These are phyloP conservation scores for Zingel zingel DNA, from an alignment of 2,113 vertebrate species.

Conservation along the genomic window DNA sequence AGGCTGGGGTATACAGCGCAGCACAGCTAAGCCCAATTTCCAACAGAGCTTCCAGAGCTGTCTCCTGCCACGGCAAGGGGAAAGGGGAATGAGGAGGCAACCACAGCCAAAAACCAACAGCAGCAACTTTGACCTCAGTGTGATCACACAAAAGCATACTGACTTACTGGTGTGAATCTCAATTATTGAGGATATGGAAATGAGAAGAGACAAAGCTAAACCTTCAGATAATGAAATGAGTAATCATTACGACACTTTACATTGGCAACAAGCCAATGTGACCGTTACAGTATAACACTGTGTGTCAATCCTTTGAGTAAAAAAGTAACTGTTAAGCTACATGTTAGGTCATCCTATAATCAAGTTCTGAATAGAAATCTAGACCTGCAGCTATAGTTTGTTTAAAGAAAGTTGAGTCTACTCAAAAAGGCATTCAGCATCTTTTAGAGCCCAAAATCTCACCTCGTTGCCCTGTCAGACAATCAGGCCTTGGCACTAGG, in stretches of 20 bases:
- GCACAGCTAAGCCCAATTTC: constrained; percentile 41
- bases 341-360: constrained; percentile 50
- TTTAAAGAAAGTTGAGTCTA: constrained; percentile 33
- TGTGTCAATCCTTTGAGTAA: constrained; percentile 27
- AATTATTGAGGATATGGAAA: background rate
- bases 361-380: constrained; percentile 52
- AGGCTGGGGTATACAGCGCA: constrained; percentile 25
- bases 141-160: constrained; percentile 19
- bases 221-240: constrained; percentile 6
- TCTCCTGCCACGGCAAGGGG: constrained; percentile 8
- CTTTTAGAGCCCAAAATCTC: constrained; percentile 62
- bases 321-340: constrained; percentile 37
- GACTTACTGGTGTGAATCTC: background rate
- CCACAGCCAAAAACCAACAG: constrained; percentile 21
- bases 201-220: background rate
- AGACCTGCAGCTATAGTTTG: constrained; percentile 29
- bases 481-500: constrained; percentile 40
- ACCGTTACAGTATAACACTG: constrained; percentile 7
- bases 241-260: background rate
- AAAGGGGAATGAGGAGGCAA: constrained; percentile 33
- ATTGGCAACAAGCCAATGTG: background rate
- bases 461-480: constrained; percentile 68
- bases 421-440: constrained; percentile 51
- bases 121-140: constrained; percentile 13
- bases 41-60: constrained; percentile 29